A percentile compares a stretch with the other conserved stretches of the same genome.
Evolutionary conservation across 1,140 invertebrate genomes (phyloP).

Genomic region (Arctopsyche grandis): DNA sequence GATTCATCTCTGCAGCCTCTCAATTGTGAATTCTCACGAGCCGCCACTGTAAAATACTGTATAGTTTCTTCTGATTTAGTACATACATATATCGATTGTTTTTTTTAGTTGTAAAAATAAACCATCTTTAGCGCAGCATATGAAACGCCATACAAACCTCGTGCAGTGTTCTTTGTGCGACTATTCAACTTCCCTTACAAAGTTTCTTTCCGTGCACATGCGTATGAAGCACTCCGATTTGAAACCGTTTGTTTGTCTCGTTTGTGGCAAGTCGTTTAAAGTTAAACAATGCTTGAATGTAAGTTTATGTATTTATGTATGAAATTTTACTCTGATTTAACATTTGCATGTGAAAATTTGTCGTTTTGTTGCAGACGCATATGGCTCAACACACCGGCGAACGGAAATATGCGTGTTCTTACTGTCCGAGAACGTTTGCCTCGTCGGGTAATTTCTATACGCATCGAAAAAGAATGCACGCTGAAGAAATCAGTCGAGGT

Average conservation of each 20-base stretch:
- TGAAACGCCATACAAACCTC: conserved; percentile 40
- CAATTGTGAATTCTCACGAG: too few relatives aligned
- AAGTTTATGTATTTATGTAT: neutral
- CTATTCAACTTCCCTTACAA: conserved; percentile 33
- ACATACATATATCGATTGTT: conserved; percentile 21
- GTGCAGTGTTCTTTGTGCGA: conserved; percentile 37
- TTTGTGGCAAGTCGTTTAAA: conserved; percentile 49
- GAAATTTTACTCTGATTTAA: too few relatives aligned
- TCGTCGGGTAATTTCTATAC: conserved; percentile 46
- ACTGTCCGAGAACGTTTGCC: conserved; percentile 49
- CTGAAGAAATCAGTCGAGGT: too few relatives aligned
- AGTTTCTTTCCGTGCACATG: conserved; percentile 40
- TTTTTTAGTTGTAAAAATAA: conserved; percentile 47
- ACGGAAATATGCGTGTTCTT: conserved; percentile 42
- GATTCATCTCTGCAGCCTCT: too few relatives aligned
- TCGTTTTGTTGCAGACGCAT: conserved; percentile 39
- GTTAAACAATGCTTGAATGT: conserved; percentile 13
- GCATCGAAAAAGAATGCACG: conserved; percentile 45
- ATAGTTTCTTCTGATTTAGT: neutral
- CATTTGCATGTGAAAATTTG: neutral
- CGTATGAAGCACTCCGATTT: conserved; percentile 45
- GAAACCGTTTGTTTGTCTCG: conserved; percentile 43
- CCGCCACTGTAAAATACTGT: too few relatives aligned
- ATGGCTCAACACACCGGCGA: conserved; percentile 48
- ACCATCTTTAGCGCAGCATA: conserved; percentile 35